These are phyloP conservation scores for Orgyia antiqua DNA, from an alignment of 2,888 invertebrate genomes.

Conservation along the genomic window DNA sequence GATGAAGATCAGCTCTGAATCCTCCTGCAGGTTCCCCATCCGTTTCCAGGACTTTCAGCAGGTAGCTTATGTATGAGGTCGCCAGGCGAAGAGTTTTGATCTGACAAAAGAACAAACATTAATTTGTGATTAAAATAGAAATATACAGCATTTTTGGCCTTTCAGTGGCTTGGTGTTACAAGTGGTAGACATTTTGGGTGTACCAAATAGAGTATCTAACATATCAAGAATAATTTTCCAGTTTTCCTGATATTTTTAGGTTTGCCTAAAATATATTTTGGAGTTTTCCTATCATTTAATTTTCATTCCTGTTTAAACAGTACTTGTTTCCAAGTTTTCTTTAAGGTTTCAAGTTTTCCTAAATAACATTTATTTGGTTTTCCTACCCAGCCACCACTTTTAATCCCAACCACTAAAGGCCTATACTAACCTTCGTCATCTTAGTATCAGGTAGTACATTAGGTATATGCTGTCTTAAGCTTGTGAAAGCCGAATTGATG, in stretches of 20 bases:
- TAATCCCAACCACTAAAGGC: constrained; percentile 1
- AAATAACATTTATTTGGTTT: too few species aligned
- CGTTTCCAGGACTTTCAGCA: constrained; percentile 92
- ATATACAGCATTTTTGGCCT: constrained; percentile 16
- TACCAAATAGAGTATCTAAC: too few species aligned
- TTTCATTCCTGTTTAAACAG: too few species aligned
- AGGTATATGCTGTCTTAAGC: constrained; percentile 94
- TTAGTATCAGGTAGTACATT: constrained; percentile 98
- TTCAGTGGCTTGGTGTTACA: constrained; percentile 8
- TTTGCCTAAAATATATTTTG: too few species aligned
- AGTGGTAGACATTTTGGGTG: too few species aligned
- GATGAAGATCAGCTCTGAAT: constrained; percentile 90
- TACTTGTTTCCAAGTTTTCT: too few species aligned
- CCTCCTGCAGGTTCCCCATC: constrained; percentile 90
- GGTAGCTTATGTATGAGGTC: constrained; percentile 94
- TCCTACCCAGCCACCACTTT: too few species aligned
- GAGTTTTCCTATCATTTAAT: too few species aligned
- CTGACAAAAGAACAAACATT: constrained; percentile 68
- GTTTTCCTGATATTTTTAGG: too few species aligned
- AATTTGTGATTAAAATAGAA: constrained; percentile 26
- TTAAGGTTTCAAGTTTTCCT: too few species aligned
- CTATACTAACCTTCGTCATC: constrained; percentile 87
- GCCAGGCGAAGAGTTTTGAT: constrained; percentile 96
- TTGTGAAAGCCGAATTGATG: constrained; percentile 96
- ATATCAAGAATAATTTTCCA: too few species aligned